Conservation (phyloP, 2,888 invertebrate genomes). For the Stomorhina lunata region DNA sequence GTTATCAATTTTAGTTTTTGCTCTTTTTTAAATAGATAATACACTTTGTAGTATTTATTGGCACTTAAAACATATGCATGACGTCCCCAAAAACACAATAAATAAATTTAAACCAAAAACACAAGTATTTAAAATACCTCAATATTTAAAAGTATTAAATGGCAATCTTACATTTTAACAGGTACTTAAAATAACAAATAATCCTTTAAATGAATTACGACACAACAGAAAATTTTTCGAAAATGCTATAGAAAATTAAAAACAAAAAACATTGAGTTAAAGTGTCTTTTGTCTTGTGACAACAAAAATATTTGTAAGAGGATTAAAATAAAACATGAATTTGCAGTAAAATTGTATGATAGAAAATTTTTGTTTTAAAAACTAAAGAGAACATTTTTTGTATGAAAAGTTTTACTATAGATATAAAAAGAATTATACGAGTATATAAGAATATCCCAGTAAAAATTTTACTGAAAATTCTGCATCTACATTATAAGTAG, state of each 20-base stretch:
- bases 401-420: neutral
- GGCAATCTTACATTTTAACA: constrained; percentile 23
- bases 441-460: too few relatives aligned
- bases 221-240: neutral
- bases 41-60: neutral
- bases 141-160: neutral
- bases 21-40: too few relatives aligned
- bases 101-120: neutral
- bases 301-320: constrained; percentile 34
- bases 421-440: too few relatives aligned
- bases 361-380: neutral
- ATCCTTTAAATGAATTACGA: constrained; percentile 41
- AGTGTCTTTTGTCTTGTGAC: neutral
- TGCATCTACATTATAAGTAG: too few relatives aligned
- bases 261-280: neutral
- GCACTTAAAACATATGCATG: neutral
- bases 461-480: too few relatives aligned
- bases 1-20: too few relatives aligned
- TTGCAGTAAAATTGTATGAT: neutral
- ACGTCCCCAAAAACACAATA: neutral
- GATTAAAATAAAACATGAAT: constrained; percentile 41
- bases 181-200: constrained; percentile 36
- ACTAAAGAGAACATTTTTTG: neutral
- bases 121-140: neutral
- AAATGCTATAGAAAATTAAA: neutral